These are phyloP conservation scores for Sphaerophoria taeniata DNA, from an alignment of 2,888 invertebrate genomes.

Conservation along the genomic window DNA sequence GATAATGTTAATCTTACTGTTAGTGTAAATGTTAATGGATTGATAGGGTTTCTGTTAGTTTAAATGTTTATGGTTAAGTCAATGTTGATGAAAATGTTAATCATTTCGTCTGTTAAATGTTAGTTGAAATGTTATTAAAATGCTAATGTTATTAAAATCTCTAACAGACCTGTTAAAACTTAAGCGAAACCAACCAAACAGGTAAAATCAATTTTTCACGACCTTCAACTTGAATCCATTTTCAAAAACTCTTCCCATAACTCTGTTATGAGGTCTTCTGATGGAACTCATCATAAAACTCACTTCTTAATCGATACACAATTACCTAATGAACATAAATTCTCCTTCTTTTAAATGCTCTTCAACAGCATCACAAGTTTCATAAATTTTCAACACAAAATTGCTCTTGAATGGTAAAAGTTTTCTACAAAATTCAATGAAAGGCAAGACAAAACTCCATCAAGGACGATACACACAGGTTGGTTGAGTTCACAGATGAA, in stretches of 20 bases:
- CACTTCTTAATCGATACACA: constrained; percentile 38
- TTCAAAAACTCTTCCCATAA: neutral
- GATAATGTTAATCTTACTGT: too few species aligned
- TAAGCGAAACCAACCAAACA: too few species aligned
- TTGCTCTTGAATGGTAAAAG: constrained; percentile 35
- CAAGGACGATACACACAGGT: constrained; percentile 13
- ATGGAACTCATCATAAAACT: constrained; percentile 31
- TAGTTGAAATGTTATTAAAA: too few species aligned
- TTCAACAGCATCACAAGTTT: constrained; percentile 28
- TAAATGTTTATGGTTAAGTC: too few species aligned
- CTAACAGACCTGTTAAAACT: too few species aligned
- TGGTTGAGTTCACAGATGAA: neutral
- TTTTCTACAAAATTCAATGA: constrained; percentile 31
- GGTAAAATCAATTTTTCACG: neutral
- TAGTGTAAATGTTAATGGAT: too few species aligned
- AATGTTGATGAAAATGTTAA: too few species aligned
- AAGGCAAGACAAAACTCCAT: constrained; percentile 32
- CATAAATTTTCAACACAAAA: constrained; percentile 33
- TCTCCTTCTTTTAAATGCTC: constrained; percentile 16
- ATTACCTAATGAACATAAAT: constrained; percentile 34
- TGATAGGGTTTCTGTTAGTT: too few species aligned
- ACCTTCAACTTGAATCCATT: neutral
- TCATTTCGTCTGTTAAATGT: too few species aligned
- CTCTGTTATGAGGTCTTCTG: constrained; percentile 12
- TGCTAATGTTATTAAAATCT: too few species aligned